Conservation (phyloP, 2,888 invertebrate genomes). For the Lymantria monacha region DNA sequence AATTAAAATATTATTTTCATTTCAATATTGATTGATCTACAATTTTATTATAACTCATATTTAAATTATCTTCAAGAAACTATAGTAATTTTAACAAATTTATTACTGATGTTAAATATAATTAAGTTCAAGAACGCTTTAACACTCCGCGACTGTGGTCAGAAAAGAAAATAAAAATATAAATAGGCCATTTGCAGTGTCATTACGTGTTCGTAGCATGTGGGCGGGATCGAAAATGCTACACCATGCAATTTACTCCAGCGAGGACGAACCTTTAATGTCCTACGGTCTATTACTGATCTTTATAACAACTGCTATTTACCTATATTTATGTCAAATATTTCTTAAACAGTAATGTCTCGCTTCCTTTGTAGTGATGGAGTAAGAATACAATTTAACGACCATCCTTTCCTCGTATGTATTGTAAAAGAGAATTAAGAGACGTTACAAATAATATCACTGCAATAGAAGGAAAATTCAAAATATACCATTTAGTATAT, state of each 20-base stretch:
- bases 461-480: too few relatives aligned
- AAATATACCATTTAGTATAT: too few relatives aligned
- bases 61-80: too few relatives aligned
- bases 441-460: too few relatives aligned
- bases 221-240: constrained; percentile 43
- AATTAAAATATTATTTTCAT: too few relatives aligned
- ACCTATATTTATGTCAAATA: constrained; percentile 14
- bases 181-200: constrained; percentile 48
- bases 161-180: constrained; percentile 26
- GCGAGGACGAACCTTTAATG: constrained; percentile 44
- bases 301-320: constrained; percentile 18
- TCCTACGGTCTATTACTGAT: constrained; percentile 42
- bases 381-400: too few relatives aligned
- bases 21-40: too few relatives aligned
- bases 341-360: constrained; percentile 5
- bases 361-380: neutral
- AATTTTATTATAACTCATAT: too few relatives aligned
- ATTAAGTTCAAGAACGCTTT: neutral
- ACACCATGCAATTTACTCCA: constrained; percentile 52
- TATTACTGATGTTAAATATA: neutral
- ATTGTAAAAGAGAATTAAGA: too few relatives aligned
- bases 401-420: too few relatives aligned
- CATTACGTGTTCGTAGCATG: constrained; percentile 38
- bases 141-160: constrained; percentile 3
- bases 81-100: too few relatives aligned